phyloP scores from a whole-genome alignment of 2,888 invertebrate genomes.

The Anaspis maculata region DNA sequence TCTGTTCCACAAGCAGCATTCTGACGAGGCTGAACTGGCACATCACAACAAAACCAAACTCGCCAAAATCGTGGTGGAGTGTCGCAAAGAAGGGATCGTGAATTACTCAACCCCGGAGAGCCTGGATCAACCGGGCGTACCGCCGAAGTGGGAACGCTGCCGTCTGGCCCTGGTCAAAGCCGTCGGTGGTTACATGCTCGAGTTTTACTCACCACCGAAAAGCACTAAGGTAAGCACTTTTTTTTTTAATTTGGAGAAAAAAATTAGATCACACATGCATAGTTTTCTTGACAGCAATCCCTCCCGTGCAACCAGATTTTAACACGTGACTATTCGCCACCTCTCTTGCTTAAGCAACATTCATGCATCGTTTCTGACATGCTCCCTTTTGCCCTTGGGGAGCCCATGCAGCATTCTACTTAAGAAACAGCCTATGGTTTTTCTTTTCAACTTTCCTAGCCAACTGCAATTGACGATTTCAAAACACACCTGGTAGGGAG shows the following conservation, averaged over 20 bases:
- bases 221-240: slow-evolving; percentile 65
- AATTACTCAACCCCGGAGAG: slow-evolving; percentile 90
- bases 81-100: slow-evolving; percentile 88
- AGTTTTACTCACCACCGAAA: slow-evolving; percentile 93
- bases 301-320: too few species aligned
- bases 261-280: too few species aligned
- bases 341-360: too few species aligned
- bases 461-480: too few species aligned
- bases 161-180: slow-evolving; percentile 85
- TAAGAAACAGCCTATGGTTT: too few species aligned
- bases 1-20: slow-evolving; percentile 83
- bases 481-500: too few species aligned
- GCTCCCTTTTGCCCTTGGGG: too few species aligned
- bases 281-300: too few species aligned
- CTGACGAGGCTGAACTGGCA: slow-evolving; percentile 66
- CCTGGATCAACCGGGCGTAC: slow-evolving; percentile 71
- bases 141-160: slow-evolving; percentile 92
- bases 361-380: too few species aligned
- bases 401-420: too few species aligned
- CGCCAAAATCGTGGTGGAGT: slow-evolving; percentile 87
- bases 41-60: slow-evolving; percentile 79
- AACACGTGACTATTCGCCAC: too few species aligned
- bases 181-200: slow-evolving; percentile 88
- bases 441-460: too few species aligned
- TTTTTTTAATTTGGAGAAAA: neutral